Conservation (phyloP, 2,797 vertebrate genomes). For the Cryptoblepharus egeriae region DNA sequence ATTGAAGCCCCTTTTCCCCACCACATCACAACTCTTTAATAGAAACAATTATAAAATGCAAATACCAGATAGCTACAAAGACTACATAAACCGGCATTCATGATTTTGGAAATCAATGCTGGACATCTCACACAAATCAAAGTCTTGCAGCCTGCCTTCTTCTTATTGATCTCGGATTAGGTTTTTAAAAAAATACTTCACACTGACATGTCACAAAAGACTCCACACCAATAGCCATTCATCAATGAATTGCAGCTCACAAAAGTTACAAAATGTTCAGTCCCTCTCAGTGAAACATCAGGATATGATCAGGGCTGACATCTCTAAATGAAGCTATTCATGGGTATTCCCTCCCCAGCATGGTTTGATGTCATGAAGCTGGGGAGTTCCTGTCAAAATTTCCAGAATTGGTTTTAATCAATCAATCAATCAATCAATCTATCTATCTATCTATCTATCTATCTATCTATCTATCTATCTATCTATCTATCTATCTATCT, state of each 20-base stretch:
- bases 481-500: no score
- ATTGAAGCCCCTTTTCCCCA: slow-evolving; percentile 1
- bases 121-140: slow-evolving; percentile 1
- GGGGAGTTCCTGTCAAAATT: no score
- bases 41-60: slow-evolving; percentile 34
- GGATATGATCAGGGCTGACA: not conserved
- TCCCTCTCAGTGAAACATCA: slow-evolving; percentile 3
- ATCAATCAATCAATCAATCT: no score
- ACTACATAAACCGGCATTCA: not conserved
- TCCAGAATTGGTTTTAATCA: no score
- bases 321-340: no score
- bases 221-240: not conserved
- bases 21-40: not conserved
- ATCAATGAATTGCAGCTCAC: not conserved
- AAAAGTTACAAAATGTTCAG: not conserved
- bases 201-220: not conserved
- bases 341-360: no score
- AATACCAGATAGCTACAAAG: slow-evolving; percentile 17
- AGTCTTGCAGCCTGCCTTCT: not conserved
- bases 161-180: slow-evolving; percentile 20
- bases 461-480: no score
- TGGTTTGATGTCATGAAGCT: no score
- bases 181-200: not conserved
- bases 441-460: no score
- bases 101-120: slow-evolving; percentile 11